Evolutionary conservation across 2,888 invertebrate genomes (phyloP).

Genomic region (Drosophila ustulata): DNA sequence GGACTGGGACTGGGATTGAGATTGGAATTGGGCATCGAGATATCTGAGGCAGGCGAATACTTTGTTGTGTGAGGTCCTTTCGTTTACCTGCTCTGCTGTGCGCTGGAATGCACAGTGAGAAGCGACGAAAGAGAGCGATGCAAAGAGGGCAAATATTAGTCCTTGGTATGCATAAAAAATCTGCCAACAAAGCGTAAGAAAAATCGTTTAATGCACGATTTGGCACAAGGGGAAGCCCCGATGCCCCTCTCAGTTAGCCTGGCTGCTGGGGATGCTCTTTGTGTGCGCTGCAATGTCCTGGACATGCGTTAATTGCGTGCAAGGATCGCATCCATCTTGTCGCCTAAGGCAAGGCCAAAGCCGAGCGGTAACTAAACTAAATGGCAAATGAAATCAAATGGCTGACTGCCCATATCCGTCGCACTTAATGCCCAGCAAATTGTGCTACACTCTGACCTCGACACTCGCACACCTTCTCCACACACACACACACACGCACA

Average conservation of each 20-base stretch:
- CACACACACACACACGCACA: constrained; percentile 18
- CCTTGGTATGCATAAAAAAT: constrained; percentile 47
- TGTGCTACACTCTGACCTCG: constrained; percentile 28
- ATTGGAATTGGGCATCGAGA: constrained; percentile 10
- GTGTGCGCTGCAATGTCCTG: constrained; percentile 21
- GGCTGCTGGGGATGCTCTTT: neutral
- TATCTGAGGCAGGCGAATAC: constrained; percentile 1
- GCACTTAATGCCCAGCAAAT: constrained; percentile 46
- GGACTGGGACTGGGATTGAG: constrained; percentile 8
- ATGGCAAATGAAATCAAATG: constrained; percentile 61
- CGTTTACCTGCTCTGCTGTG: constrained; percentile 5
- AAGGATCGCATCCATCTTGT: constrained; percentile 33
- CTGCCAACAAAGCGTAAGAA: constrained; percentile 52
- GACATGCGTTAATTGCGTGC: constrained; percentile 39
- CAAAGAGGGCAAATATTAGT: constrained; percentile 29
- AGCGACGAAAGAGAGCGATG: neutral
- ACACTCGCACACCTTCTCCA: constrained; percentile 18
- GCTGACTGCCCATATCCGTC: constrained; percentile 49
- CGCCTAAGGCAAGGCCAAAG: constrained; percentile 21
- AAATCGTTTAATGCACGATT: constrained; percentile 65
- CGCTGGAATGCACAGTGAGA: constrained; percentile 18
- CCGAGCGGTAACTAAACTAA: constrained; percentile 28
- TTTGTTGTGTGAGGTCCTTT: constrained; percentile 35
- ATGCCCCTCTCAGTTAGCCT: neutral
- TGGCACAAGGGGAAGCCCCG: constrained; percentile 26